A percentile compares a stretch with the other conserved stretches of the same genome.
These are phyloP conservation scores for Notolabrus celidotus DNA, from an alignment of 2,797 vertebrate genomes.

Conservation along the genomic window DNA sequence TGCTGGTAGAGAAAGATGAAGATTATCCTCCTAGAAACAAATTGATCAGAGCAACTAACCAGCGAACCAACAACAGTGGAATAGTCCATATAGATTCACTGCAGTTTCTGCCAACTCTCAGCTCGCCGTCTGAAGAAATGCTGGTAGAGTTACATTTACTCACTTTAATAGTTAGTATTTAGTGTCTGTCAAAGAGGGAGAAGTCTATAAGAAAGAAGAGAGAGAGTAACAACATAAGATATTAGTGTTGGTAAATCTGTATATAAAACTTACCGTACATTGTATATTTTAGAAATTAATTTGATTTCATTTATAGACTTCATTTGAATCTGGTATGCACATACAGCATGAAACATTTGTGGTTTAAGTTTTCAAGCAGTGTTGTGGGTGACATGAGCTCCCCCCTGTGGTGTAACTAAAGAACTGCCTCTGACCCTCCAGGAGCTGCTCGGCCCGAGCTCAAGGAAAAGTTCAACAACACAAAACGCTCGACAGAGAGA, in stretches of 20 bases:
- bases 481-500: conserved; percentile 57
- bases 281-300: too few relatives aligned
- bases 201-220: too few relatives aligned
- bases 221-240: too few relatives aligned
- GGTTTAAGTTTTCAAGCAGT: background rate
- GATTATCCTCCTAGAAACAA: conserved; percentile 63
- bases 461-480: conserved; percentile 72
- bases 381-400: background rate
- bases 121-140: conserved; percentile 85
- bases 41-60: conserved; percentile 87
- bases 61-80: conserved; percentile 86
- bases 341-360: background rate
- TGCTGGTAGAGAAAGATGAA: conserved; percentile 84
- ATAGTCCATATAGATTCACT: conserved; percentile 81
- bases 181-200: too few relatives aligned
- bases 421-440: conserved; percentile 57
- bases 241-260: too few relatives aligned
- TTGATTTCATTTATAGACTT: too few relatives aligned
- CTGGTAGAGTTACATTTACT: conserved; percentile 83
- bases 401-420: conserved; percentile 35
- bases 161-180: background rate
- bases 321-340: too few relatives aligned
- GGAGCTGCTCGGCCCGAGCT: conserved; percentile 85
- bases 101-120: conserved; percentile 88
- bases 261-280: too few relatives aligned